phyloP scores from a whole-genome alignment of 2,113 vertebrate species.

The Neolamprologus sp. region DNA sequence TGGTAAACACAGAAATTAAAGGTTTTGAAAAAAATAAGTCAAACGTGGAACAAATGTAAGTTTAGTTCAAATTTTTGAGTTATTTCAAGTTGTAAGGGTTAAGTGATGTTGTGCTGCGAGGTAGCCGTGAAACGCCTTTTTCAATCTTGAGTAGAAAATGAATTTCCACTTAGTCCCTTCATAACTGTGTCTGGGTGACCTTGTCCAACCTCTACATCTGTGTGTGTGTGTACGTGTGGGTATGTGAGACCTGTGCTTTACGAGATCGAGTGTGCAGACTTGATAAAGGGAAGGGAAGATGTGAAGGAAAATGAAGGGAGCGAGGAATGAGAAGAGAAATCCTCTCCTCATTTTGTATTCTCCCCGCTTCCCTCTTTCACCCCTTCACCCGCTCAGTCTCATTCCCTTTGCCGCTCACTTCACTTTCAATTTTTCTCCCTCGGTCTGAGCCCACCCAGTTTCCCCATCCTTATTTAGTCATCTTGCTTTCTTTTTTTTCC shows the following conservation, averaged over 20 bases:
- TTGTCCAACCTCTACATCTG: neutral
- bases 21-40: neutral
- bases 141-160: neutral
- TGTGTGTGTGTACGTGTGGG: neutral
- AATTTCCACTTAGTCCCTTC: neutral
- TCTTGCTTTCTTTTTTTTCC: neutral
- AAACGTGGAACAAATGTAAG: neutral
- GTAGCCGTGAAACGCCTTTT: neutral
- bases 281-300: neutral
- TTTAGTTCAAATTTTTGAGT: neutral
- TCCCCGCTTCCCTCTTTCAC: neutral
- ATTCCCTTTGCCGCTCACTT: slow-evolving; percentile 7
- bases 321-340: neutral
- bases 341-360: slow-evolving; percentile 13
- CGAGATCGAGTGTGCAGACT: neutral
- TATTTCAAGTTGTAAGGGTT: neutral
- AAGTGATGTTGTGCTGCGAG: neutral
- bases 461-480: slow-evolving; percentile 27
- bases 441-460: neutral
- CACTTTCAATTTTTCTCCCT: slow-evolving; percentile 43
- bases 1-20: neutral
- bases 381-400: neutral
- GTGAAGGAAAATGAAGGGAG: neutral
- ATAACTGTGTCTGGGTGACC: neutral
- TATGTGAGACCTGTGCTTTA: neutral